These are phyloP conservation scores for Aldabrachelys gigantea DNA, from an alignment of 2,113 vertebrate species.

Conservation along the genomic window DNA sequence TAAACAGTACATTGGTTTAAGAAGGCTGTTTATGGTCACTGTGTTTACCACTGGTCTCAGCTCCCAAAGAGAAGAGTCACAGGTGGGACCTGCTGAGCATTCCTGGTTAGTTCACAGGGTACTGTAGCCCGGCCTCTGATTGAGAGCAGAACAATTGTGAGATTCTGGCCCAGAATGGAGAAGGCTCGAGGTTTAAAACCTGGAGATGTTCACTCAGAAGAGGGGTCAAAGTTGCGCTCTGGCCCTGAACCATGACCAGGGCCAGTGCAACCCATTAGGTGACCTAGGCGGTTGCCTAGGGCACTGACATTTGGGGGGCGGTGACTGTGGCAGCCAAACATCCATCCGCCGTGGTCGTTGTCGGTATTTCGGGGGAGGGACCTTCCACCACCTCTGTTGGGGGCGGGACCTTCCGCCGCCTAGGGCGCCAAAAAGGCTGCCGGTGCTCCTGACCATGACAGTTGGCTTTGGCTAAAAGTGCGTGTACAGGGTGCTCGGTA, in stretches of 20 bases:
- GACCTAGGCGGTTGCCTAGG: too few species aligned
- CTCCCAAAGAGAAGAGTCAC: background rate
- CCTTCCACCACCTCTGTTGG: too few species aligned
- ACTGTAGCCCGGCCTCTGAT: background rate
- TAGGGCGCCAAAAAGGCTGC: too few species aligned
- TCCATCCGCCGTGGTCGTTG: too few species aligned
- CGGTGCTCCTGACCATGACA: background rate
- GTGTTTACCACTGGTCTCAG: background rate
- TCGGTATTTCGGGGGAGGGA: too few species aligned
- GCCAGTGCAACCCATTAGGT: too few species aligned
- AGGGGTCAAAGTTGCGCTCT: background rate
- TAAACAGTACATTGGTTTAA: background rate
- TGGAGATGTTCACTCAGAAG: background rate
- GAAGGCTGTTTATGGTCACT: background rate
- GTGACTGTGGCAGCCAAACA: too few species aligned
- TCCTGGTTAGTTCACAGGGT: background rate
- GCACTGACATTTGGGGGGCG: too few species aligned
- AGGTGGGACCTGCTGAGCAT: background rate
- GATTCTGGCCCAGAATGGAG: background rate
- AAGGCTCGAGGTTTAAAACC: background rate
- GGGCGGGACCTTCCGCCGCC: too few species aligned
- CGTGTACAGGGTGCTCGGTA: background rate
- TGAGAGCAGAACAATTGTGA: background rate
- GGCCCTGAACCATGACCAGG: background rate
- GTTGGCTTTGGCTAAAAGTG: background rate